These are phyloP conservation scores for Mythimna vitellina DNA, from an alignment of 2,888 invertebrate genomes.

Conservation along the genomic window DNA sequence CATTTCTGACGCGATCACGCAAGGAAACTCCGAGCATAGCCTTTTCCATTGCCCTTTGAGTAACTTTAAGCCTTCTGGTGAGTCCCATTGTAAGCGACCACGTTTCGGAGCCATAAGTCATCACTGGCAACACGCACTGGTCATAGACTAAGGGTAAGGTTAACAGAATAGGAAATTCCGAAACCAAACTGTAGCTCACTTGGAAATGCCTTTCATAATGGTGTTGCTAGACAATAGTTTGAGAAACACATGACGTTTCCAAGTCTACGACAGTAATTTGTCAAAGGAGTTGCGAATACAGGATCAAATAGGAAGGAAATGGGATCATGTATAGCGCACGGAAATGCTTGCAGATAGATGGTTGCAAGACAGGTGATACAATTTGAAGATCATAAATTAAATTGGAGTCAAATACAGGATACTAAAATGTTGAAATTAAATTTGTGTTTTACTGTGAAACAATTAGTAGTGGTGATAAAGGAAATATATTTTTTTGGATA, in stretches of 20 bases:
- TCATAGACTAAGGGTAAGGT: too few species aligned
- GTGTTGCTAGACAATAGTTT: not conserved
- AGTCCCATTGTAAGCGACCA: too few species aligned
- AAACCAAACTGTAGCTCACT: not conserved
- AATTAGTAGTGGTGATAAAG: not conserved
- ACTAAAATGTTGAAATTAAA: not conserved
- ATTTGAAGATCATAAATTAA: not conserved
- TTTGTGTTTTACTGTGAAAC: too few species aligned
- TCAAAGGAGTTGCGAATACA: constrained; percentile 30
- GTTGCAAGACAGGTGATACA: not conserved
- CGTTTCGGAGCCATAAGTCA: too few species aligned
- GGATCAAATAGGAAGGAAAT: not conserved
- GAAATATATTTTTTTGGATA: not conserved
- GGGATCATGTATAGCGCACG: not conserved
- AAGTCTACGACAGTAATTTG: not conserved
- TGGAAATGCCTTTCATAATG: not conserved
- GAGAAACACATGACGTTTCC: constrained; percentile 2
- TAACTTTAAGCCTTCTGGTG: too few species aligned
- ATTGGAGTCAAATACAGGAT: not conserved
- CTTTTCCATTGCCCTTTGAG: too few species aligned
- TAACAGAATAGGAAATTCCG: not conserved
- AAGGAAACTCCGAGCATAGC: too few species aligned
- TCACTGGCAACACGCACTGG: too few species aligned
- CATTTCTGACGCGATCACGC: too few species aligned
- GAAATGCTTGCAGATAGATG: not conserved